Base-by-base conservation (phyloP, 2,113 vertebrate species). In the Gopherus flavomarginatus region DNA sequence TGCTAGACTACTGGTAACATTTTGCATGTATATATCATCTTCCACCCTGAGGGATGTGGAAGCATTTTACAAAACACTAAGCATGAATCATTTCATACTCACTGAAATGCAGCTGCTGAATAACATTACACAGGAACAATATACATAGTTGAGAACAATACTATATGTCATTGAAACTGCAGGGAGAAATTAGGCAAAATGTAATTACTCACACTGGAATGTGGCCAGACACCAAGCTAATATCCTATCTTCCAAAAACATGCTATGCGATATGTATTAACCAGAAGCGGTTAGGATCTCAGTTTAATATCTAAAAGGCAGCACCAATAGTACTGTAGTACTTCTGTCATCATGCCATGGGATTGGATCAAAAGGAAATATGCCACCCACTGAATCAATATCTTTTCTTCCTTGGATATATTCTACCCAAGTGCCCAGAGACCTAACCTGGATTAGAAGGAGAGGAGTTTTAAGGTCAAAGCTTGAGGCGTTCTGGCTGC, bases 21-120 rank as follows among this genome's bases (percentile, higher is more conserved):
- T 77, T 77, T 13, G 19, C 5, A 44, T 52, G 5, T 29, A 42
- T 50, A 1, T 9, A 90, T 44, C n/a, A 57, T 9, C n/a, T 94
- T 35, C 10, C 12, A 90, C 31, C 44, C 89, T 49, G 84, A 5
- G 69, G 42, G 49, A 44, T 47, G 88, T 95, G 13, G 77, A 90
- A 87, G 65, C 88, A 44, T 90, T 69, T 94, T 93, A 22, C 13
- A 47, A 85, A 88, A 81, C 2, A 47, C 4, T 77, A 42, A 44
- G 72, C 38, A 29, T 21, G 16, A 93, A 83, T 49, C 2, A 6
- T 12, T 38, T 77, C 24, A 75, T 75, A 1, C 31, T 69, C 49
- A 82, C 44, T 93, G 82, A 91, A 94, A 80, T 80, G 80, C 3
- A 84, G 47, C n/a, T 31, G 56, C n/a, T 35, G 54, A 79, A 93